phyloP scores from a whole-genome alignment of 2,113 vertebrate genomes.

The Quiscalus mexicanus region DNA sequence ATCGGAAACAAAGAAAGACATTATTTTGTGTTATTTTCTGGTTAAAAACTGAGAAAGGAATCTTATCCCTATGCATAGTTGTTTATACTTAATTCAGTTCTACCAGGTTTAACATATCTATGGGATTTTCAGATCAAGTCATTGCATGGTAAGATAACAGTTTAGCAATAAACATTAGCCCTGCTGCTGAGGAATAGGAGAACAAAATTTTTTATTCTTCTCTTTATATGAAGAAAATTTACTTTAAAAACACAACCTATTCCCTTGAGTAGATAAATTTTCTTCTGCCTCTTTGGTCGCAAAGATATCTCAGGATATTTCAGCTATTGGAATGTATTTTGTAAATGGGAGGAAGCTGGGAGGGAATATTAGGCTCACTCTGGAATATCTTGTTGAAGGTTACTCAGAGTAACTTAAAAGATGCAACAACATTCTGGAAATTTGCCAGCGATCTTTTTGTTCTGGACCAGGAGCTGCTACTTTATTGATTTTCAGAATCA shows the following conservation, averaged over 20 bases:
- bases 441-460: accelerated
- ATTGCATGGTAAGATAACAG: background rate
- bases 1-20: background rate
- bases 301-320: background rate
- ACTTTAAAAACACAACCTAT: background rate
- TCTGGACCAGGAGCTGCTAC: background rate
- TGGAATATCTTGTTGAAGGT: background rate
- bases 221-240: background rate
- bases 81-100: background rate
- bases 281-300: background rate
- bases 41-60: background rate
- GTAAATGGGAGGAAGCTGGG: background rate
- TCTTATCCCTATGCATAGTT: background rate
- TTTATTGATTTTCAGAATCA: background rate
- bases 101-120: background rate
- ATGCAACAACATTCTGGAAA: background rate
- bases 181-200: background rate
- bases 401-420: background rate
- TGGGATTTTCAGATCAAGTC: background rate
- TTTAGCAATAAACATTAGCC: background rate
- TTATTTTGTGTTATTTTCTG: background rate
- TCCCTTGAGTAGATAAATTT: background rate
- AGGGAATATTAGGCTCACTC: background rate
- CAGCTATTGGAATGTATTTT: background rate
- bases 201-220: background rate